A percentile compares a stretch with the other conserved stretches of the same genome.
These are phyloP conservation scores for Drosophila azteca DNA, from an alignment of 1,140 invertebrate species.

Conservation along the genomic window DNA sequence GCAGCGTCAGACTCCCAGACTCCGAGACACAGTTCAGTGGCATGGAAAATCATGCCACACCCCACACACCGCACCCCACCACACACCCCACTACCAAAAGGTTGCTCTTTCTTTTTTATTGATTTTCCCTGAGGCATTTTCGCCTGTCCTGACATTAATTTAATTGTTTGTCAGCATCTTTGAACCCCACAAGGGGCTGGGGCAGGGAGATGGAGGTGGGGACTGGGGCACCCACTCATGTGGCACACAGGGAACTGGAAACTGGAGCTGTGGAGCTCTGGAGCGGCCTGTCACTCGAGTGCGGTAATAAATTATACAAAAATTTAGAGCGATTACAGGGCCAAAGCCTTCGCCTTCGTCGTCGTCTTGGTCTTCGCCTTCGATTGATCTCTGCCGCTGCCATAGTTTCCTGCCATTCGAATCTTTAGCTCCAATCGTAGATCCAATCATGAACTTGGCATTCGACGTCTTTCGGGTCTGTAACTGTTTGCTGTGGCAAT, in stretches of 20 bases:
- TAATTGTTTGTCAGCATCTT: slow-evolving; percentile 81
- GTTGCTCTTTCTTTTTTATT: slow-evolving; percentile 58
- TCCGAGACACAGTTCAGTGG: slow-evolving; percentile 56
- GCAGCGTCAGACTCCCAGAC: slow-evolving; percentile 6
- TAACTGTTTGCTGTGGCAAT: neutral
- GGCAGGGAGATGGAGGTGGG: too few species aligned
- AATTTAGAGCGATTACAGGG: slow-evolving; percentile 74
- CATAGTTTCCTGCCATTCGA: slow-evolving; percentile 62
- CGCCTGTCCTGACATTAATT: slow-evolving; percentile 72
- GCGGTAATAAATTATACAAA: slow-evolving; percentile 69
- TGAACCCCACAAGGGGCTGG: slow-evolving; percentile 48
- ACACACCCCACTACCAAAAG: too few species aligned
- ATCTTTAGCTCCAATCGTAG: slow-evolving; percentile 18
- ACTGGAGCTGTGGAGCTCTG: too few species aligned
- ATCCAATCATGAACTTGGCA: slow-evolving; percentile 31
- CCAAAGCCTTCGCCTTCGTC: slow-evolving; percentile 9
- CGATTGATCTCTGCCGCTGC: slow-evolving; percentile 69
- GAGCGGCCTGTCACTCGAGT: slow-evolving; percentile 45
- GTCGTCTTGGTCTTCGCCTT: neutral
- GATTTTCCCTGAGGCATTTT: slow-evolving; percentile 57
- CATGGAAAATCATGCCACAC: slow-evolving; percentile 65
- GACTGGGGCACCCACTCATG: slow-evolving; percentile 3
- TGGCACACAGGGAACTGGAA: slow-evolving; percentile 24
- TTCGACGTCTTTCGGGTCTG: neutral
- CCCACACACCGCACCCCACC: too few species aligned